A percentile compares a stretch with the other conserved stretches of the same genome.
Conservation (phyloP, 1,140 invertebrate species). For the Zaprionus africanus region DNA sequence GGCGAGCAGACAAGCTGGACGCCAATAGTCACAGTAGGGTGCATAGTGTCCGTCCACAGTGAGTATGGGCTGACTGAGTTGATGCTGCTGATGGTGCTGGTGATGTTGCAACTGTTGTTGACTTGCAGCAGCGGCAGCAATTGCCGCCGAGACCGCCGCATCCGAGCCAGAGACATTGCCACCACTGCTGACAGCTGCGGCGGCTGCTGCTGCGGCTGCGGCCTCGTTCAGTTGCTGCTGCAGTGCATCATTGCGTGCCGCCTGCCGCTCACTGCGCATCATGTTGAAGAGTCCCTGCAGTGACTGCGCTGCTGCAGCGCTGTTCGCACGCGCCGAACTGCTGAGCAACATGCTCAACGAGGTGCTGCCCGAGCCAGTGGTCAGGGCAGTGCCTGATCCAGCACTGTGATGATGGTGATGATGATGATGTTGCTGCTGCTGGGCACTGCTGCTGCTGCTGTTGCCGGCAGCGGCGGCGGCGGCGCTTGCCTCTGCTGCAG, state of each 20-base stretch:
- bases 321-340: constrained; percentile 5
- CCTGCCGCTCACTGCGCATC: constrained; percentile 67
- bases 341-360: constrained; percentile 10
- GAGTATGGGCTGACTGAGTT: constrained; percentile 68
- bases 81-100: constrained; percentile 39
- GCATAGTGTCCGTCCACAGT: constrained; percentile 77
- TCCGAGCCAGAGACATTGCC: constrained; percentile 23
- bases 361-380: not conserved
- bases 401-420: not conserved
- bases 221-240: constrained; percentile 60
- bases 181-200: constrained; percentile 4
- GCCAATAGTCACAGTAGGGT: constrained; percentile 79
- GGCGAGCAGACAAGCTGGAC: constrained; percentile 70
- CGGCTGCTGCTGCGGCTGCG: constrained; percentile 34
- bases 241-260: constrained; percentile 55
- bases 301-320: constrained; percentile 39
- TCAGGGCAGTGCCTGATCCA: not conserved
- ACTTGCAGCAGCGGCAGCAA: constrained; percentile 24
- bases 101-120: constrained; percentile 26
- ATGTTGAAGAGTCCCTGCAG: constrained; percentile 73
- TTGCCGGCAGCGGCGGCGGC: not conserved
- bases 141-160: constrained; percentile 24
- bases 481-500: constrained; percentile 14
- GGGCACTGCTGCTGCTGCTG: constrained; percentile 26
- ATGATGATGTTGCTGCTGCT: not conserved